These are phyloP conservation scores for Polydrusus cervinus DNA, from an alignment of 2,888 invertebrate genomes.

Conservation along the genomic window DNA sequence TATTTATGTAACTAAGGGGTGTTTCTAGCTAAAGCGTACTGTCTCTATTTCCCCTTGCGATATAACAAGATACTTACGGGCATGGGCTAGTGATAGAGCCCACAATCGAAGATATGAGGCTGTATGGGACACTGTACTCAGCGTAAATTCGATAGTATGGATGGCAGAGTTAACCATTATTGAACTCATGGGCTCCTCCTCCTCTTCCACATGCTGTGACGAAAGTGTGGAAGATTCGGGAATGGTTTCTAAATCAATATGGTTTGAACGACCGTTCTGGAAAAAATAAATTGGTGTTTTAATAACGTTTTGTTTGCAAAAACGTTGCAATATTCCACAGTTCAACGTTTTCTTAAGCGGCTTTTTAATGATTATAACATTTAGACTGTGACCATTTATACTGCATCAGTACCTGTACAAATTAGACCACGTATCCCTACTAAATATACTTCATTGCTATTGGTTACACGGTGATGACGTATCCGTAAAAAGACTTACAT, in stretches of 20 bases:
- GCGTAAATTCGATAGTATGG: conserved; percentile 96
- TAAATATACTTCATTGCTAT: too few species aligned
- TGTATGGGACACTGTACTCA: conserved; percentile 97
- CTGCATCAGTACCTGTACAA: too few species aligned
- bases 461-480: too few species aligned
- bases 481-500: conserved; percentile 25
- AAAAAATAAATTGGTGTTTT: neutral
- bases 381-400: too few species aligned
- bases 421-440: too few species aligned
- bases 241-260: conserved; percentile 47
- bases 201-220: conserved; percentile 68
- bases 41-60: too few species aligned
- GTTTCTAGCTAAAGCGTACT: too few species aligned
- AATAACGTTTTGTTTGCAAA: too few species aligned
- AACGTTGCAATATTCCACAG: too few species aligned
- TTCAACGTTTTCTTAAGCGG: too few species aligned
- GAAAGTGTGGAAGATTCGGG: conserved; percentile 67
- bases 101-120: conserved; percentile 97
- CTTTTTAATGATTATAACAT: too few species aligned
- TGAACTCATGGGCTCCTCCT: conserved; percentile 83
- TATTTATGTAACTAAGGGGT: too few species aligned
- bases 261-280: conserved; percentile 32
- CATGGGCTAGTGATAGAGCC: conserved; percentile 97
- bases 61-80: conserved; percentile 78
- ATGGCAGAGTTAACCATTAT: conserved; percentile 95